phyloP scores from a whole-genome alignment of 1,140 invertebrate species.

The Chironomus tepperi region DNA sequence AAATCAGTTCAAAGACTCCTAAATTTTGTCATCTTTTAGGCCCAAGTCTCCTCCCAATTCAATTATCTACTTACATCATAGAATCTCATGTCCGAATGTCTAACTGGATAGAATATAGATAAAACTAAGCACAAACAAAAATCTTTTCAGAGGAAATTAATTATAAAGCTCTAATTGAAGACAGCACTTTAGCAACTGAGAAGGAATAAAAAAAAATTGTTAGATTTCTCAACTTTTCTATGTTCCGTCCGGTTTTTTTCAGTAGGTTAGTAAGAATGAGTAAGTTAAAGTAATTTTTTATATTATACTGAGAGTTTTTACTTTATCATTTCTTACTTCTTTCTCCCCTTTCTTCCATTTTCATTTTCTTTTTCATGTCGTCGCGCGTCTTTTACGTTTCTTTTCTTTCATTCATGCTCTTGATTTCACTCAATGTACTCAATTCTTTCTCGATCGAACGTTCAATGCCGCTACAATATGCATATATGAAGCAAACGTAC shows the following conservation, averaged over 20 bases:
- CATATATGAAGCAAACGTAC: not conserved
- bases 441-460: not conserved
- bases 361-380: not conserved
- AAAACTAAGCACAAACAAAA: no score
- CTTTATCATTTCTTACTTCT: not conserved
- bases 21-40: no score
- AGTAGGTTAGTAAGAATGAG: conserved; percentile 16
- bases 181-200: no score
- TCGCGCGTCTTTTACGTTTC: not conserved
- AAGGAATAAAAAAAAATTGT: no score
- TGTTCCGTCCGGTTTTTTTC: conserved; percentile 1
- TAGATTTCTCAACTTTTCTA: not conserved
- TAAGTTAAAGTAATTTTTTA: not conserved
- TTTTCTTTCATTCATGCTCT: conserved; percentile 1
- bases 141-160: no score
- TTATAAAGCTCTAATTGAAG: no score
- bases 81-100: no score
- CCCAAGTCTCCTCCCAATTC: no score
- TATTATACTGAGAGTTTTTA: conserved; percentile 10
- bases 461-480: not conserved
- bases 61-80: no score
- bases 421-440: conserved; percentile 12
- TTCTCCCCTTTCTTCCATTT: conserved; percentile 12
- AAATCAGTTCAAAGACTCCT: no score
- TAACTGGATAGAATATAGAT: no score